phyloP scores from a whole-genome alignment of 2,113 vertebrate species.

The Hypomesus transpacificus region DNA sequence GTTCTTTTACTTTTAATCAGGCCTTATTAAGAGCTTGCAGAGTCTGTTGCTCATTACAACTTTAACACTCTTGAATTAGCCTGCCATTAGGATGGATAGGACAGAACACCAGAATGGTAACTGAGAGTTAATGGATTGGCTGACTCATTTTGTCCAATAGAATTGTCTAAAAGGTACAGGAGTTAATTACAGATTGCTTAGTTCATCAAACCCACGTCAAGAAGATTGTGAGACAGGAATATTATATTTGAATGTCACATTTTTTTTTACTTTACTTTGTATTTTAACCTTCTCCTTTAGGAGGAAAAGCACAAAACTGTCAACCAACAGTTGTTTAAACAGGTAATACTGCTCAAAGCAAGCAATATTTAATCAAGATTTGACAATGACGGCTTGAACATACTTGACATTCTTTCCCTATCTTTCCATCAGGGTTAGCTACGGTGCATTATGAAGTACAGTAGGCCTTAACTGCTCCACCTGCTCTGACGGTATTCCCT shows the following conservation, averaged over 20 bases:
- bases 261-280: too few species aligned
- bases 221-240: neutral
- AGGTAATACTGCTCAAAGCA: neutral
- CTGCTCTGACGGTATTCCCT: conserved; percentile 21
- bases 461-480: conserved; percentile 4
- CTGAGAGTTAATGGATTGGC: conserved; percentile 15
- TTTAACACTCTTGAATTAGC: conserved; percentile 28
- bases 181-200: conserved; percentile 49
- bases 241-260: too few species aligned
- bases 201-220: neutral
- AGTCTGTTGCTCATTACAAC: conserved; percentile 38
- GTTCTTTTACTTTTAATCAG: conserved; percentile 46
- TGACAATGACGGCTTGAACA: conserved; percentile 13
- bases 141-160: conserved; percentile 42
- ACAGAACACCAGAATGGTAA: conserved; percentile 37
- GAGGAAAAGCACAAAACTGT: neutral
- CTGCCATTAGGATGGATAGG: conserved; percentile 28
- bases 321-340: neutral
- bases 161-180: conserved; percentile 15
- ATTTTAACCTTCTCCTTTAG: too few species aligned
- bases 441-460: neutral
- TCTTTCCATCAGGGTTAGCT: conserved; percentile 40
- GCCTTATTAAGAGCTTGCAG: conserved; percentile 14
- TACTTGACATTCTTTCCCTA: conserved; percentile 42
- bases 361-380: neutral